Evolutionary conservation across 2,797 vertebrate species (phyloP).

Genomic region (Tapirus indicus): DNA sequence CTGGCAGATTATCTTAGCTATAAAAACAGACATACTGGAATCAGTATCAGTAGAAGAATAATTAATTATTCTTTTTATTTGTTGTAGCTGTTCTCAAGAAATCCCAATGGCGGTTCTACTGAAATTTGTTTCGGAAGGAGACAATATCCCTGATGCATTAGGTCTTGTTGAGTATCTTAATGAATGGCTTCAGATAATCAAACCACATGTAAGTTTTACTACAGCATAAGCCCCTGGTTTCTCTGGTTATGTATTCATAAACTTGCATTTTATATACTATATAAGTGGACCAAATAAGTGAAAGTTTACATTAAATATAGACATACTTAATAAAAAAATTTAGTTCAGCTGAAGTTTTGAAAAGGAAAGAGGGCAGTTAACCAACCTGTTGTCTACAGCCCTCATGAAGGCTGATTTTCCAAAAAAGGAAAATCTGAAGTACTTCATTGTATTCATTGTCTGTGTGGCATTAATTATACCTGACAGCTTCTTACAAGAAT

Average conservation of each 20-base stretch:
- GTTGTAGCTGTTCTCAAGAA: constrained; percentile 90
- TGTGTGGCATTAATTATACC: neutral
- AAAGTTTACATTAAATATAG: constrained; percentile 22
- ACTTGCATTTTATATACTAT: neutral
- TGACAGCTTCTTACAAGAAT: neutral
- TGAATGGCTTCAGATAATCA: constrained; percentile 95
- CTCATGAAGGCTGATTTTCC: constrained; percentile 15
- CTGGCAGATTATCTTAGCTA: neutral
- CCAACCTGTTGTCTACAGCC: neutral
- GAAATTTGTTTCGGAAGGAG: constrained; percentile 98
- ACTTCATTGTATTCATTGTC: neutral
- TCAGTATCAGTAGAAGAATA: neutral
- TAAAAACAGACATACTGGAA: neutral
- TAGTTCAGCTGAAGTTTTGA: constrained; percentile 42
- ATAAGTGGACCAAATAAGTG: neutral
- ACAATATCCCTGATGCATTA: constrained; percentile 98
- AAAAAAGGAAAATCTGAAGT: neutral
- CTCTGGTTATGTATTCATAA: constrained; percentile 21
- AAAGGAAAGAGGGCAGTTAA: neutral
- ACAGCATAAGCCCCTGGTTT: neutral
- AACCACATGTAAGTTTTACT: constrained; percentile 88
- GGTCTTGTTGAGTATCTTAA: constrained; percentile 94
- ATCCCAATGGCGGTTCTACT: constrained; percentile 94
- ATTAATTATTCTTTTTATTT: constrained; percentile 75
- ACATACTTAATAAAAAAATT: neutral